Percentiles rank a stretch among this genome's conserved stretches.
Conservation (phyloP, 2,113 vertebrate genomes). For the Acrocephalus kingi region DNA sequence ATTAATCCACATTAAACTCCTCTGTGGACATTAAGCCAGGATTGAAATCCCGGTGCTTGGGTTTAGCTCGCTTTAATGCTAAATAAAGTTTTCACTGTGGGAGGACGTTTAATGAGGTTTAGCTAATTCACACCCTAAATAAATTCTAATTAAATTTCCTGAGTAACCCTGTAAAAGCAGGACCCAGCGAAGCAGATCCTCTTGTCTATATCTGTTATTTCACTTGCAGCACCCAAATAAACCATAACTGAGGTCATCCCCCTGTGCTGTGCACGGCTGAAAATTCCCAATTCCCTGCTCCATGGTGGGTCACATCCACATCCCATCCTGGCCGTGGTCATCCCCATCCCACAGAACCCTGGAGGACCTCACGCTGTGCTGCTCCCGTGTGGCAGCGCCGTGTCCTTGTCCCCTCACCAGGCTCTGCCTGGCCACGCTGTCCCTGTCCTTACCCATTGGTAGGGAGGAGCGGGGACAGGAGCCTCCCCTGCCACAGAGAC, state of each 20-base stretch:
- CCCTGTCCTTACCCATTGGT: fast-evolving
- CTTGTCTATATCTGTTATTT: not conserved
- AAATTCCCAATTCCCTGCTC: not conserved
- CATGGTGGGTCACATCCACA: fast-evolving
- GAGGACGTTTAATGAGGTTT: not conserved
- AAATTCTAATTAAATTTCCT: not conserved
- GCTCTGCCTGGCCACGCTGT: not conserved
- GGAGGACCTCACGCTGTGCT: fast-evolving
- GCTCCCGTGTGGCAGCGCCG: fast-evolving
- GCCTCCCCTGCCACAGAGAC: not conserved
- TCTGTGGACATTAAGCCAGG: not conserved
- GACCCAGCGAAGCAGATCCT: fast-evolving
- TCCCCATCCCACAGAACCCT: not conserved
- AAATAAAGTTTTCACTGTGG: not conserved
- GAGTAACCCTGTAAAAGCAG: not conserved
- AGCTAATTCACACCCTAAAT: constrained; percentile 3
- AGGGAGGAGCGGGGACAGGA: not conserved
- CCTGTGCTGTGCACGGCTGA: fast-evolving
- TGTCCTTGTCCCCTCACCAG: not conserved
- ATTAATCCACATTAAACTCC: not conserved
- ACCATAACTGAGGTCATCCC: fast-evolving
- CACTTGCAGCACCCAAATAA: not conserved
- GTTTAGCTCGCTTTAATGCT: not conserved
- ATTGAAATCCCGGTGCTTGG: not conserved
- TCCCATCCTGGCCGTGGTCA: fast-evolving